Base-by-base conservation (phyloP, 2,888 invertebrate genomes). In the Cryptus viduatorius region DNA sequence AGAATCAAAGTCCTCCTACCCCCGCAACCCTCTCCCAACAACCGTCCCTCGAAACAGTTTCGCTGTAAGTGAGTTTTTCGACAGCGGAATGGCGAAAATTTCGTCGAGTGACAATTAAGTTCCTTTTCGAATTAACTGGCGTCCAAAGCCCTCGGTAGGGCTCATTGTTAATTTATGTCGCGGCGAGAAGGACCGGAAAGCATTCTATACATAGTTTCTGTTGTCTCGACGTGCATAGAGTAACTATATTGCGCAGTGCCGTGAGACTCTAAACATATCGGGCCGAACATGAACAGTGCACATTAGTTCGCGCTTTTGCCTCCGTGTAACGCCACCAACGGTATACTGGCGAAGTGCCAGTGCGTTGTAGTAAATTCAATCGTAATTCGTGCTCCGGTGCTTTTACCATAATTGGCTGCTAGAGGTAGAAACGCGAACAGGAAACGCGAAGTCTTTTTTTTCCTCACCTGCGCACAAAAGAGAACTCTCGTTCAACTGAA, bases 341-440 rank as follows among this genome's bases (percentile, higher is more conserved):
- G 67, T 56, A 12, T 29, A 48, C 64, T 82, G 82, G 77, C 77
- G n/a, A 16, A n/a, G n/a, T 59, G 56, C 65, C 76, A 68, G 69
- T 69, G 65, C 64, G 46, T n/a, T 31, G 71, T 56, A 77, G 67
- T 67, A 59, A 80, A 80, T 76, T 67, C 71, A 79, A 85, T 73
- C 65, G 76, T 76, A 83, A 79, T 79, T 77, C 65, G 73, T 65
- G 65, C 79, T 65, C 29, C 24, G 59, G 8, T 79, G 85, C 86
- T 86, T 81, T 86, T 78, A 84, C 71, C 73, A 79, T 84, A 86
- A 84, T 86, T 84, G 79, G 84, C 72, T 81, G 44, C 59, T 65
- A 61, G 37, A 37, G 31, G 68, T 53, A 12, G 67, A 73, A 79
- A 24, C 37, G 44, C 37, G 29, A 71, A 75, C 73, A 44, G 78